A percentile compares a stretch with the other conserved stretches of the same genome.
Evolutionary conservation across 2,888 invertebrate species (phyloP).

Genomic region (Diaprepes abbreviatus): DNA sequence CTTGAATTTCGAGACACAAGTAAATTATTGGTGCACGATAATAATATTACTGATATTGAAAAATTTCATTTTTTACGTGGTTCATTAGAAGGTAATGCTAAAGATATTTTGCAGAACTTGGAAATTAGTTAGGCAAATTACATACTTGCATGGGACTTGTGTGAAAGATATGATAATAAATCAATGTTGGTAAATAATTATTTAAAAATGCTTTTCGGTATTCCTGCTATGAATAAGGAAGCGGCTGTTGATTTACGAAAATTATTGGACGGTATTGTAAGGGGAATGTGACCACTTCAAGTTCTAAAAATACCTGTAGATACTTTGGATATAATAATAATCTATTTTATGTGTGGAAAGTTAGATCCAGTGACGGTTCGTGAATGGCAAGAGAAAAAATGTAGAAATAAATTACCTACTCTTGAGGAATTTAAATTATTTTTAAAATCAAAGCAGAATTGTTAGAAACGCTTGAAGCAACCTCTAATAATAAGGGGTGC

Average conservation of each 20-base stretch:
- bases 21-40: conserved; percentile 6
- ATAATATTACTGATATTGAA: neutral
- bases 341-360: neutral
- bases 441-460: conserved; percentile 13
- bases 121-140: neutral
- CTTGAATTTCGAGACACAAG: conserved; percentile 14
- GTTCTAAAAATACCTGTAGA: neutral
- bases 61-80: conserved; percentile 12
- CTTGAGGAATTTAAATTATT: conserved; percentile 13
- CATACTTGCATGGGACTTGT: neutral
- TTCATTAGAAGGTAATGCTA: neutral
- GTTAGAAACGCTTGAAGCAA: neutral
- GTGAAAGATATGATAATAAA: too few relatives aligned
- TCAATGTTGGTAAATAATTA: neutral
- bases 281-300: neutral
- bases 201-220: neutral
- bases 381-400: conserved; percentile 11
- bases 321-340: conserved; percentile 3
- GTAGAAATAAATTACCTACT: neutral
- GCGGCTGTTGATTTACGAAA: neutral
- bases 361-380: neutral
- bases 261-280: neutral
- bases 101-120: neutral
- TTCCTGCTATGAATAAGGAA: neutral
- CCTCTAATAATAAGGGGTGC: neutral